phyloP scores from a whole-genome alignment of 2,113 vertebrate genomes.

The Paracanthobrama guichenoti region DNA sequence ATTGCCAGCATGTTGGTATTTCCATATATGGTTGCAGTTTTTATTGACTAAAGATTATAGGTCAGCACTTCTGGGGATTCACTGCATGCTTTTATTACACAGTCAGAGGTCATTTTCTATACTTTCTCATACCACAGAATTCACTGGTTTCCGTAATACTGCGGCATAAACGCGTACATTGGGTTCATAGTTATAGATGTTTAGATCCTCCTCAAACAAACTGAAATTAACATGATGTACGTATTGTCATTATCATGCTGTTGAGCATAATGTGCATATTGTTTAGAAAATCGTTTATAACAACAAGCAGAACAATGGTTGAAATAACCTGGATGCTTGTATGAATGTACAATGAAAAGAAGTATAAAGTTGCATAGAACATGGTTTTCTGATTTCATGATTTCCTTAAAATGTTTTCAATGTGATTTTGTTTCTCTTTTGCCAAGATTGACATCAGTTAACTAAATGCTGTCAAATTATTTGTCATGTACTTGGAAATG shows the following conservation, averaged over 20 bases:
- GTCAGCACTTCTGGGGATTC: background rate
- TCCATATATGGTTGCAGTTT: constrained; percentile 1
- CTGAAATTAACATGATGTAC: background rate
- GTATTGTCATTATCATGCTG: background rate
- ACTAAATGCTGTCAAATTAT: constrained; percentile 25
- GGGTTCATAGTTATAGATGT: background rate
- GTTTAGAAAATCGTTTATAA: background rate
- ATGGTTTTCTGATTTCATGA: background rate
- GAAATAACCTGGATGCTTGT: background rate
- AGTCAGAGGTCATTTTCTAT: constrained; percentile 18
- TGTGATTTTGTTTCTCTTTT: constrained; percentile 31
- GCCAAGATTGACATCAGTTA: constrained; percentile 2
- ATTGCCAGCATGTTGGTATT: background rate
- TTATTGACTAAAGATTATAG: constrained; percentile 16
- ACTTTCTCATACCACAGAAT: background rate
- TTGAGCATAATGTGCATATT: background rate
- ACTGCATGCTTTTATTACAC: constrained; percentile 21
- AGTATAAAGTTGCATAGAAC: constrained; percentile 19
- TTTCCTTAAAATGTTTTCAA: constrained; percentile 33
- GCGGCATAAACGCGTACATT: background rate
- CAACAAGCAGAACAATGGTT: background rate
- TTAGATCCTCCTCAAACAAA: background rate
- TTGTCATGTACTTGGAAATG: constrained; percentile 25
- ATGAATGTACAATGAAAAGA: background rate
- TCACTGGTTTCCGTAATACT: background rate